phyloP scores from a whole-genome alignment of 2,113 vertebrate genomes.

The Isurus oxyrinchus region DNA sequence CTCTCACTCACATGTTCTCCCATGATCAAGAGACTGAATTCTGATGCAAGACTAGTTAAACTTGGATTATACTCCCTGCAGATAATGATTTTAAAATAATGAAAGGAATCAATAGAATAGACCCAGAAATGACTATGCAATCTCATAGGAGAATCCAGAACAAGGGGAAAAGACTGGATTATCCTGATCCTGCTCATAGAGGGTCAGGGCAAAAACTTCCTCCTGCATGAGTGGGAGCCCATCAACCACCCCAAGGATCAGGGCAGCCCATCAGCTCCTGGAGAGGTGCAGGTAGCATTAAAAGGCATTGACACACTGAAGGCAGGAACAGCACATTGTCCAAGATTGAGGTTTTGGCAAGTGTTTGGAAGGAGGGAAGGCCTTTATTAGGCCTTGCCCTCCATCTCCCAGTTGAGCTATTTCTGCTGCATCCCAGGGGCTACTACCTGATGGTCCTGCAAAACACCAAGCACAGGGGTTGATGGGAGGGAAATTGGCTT shows the following conservation, averaged over 20 bases:
- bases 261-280: neutral
- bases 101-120: neutral
- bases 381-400: neutral
- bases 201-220: neutral
- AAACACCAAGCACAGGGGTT: neutral
- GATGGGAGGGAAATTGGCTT: neutral
- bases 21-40: neutral
- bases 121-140: neutral
- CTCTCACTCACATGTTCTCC: neutral
- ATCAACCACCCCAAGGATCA: neutral
- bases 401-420: neutral
- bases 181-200: neutral
- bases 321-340: neutral
- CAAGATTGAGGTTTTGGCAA: neutral
- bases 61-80: neutral
- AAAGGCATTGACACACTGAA: neutral
- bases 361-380: neutral
- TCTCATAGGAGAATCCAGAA: neutral
- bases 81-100: neutral
- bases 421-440: neutral
- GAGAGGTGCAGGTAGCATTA: neutral
- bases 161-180: neutral
- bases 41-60: neutral
- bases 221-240: neutral
- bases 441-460: neutral